Base-by-base conservation (phyloP, 1,140 invertebrate species). In the Cephus cinctus region DNA sequence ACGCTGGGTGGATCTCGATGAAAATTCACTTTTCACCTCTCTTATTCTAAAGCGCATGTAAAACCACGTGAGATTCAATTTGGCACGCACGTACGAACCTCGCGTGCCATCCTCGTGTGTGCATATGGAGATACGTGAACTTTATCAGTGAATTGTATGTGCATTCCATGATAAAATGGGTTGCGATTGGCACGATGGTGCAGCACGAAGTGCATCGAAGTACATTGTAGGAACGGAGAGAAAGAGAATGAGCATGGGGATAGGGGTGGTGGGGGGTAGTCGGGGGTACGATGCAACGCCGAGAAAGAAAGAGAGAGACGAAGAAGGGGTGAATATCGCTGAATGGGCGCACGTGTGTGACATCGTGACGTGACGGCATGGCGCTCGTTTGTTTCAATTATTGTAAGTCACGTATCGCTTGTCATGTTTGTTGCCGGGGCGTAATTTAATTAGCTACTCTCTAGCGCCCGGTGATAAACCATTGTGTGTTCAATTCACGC, bases 361-460 rank as follows among this genome's bases (percentile, higher is more conserved):
- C 42, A 25, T 9, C 47, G 55, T 41, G 32, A 36, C 44, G 44
- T 61, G 45, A 42, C 38, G 39, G 18, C 35, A 42, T 49, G 19
- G 48, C 49, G 46, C 61, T 67, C 63, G 56, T 67, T 63, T 47
- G 36, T 53, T 47, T 51, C 54, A 65, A 69, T 69, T 69, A 65
- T 65, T 59, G 55, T 68, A 65, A 65, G 67, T 67, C 64, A 70
- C 69, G 69, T 68, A 64, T 61, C 46, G 40, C 50, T 52, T 50
- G 49, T 48, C 47, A 47, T 54, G 52, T 48, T 49, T 48, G 52
- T 46, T 34, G 41, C 45, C 40, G 47, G 35, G 42, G 20, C 40
- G 46, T 56, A 66, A 70, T 70, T 59, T 48, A 56, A 70, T 70
- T 58, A 57, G 39, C 23, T 43, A 34, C 32, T 45, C 50, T 35